Evolutionary conservation across 1,140 invertebrate genomes (phyloP), one percentile per base, ranked within the genome.

Genomic region (Carposina sasakii): DNA sequence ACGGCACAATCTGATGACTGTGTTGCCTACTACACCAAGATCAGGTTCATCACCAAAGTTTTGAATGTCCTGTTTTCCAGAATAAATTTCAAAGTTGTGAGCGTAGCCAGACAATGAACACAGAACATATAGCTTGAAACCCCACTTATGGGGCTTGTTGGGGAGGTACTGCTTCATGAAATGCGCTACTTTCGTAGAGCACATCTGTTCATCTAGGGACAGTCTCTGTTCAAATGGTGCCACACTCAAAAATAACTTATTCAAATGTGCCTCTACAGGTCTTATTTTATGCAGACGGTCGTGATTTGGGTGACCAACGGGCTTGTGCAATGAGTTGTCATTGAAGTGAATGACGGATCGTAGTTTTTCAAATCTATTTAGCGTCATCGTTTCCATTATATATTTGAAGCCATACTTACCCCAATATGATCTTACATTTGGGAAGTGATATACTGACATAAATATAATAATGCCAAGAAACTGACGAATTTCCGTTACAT

Each of bases 251-350:
- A 76, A 65, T 40, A 36, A 56, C 28, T 61, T 47, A 34, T 71
- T 64, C 13, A 81, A 41, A 43, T 63, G 46, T 24, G 63, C 58
- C 40, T 66, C 40, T 34, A 85, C 16, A 41, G 69, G 69, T 49
- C 66, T 56, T 26, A 82, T 60, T 64, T 81, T 85, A 57, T 65
- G 63, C 6, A 78, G 58, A 43, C 62, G 52, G 53, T 82, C 69
- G 19, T 69, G 56, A 9, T 69, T 22, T 26, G 57, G 56, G 36
- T 62, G 56, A 34, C 31, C 54, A 40, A 54, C 19, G 30, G 62
- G 52, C 22, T 39, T 39, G 23, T 63, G 49, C 16, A 12, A 1
- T 10, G 16, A 13, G 33, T 58, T 56, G 16, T 67, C 48, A 47
- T 65, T 59, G 43, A 65, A 54, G 15, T 65, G 50, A 34, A 60